These are phyloP conservation scores for Sarcophaga bullata DNA, from an alignment of 1,140 invertebrate species.

Conservation along the genomic window DNA sequence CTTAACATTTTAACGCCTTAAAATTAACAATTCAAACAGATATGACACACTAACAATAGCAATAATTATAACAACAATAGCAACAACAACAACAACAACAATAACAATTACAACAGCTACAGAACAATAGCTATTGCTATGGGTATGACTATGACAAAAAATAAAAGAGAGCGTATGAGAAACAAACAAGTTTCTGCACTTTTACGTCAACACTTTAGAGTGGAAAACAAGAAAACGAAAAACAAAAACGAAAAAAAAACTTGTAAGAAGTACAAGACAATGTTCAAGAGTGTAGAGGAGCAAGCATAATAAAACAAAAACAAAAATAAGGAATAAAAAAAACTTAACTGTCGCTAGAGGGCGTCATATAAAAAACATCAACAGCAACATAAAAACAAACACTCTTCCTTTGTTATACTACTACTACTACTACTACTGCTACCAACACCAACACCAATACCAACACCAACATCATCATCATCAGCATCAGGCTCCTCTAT, in stretches of 20 bases:
- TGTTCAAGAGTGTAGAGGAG: too few species aligned
- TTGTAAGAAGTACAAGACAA: background rate
- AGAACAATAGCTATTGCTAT: too few species aligned
- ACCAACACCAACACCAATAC: background rate
- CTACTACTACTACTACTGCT: background rate
- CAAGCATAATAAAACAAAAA: too few species aligned
- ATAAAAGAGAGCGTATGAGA: background rate
- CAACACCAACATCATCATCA: background rate
- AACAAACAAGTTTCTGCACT: conserved; percentile 35
- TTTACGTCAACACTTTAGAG: conserved; percentile 36
- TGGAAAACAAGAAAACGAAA: background rate
- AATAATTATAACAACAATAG: background rate
- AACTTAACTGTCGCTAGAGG: conserved; percentile 36
- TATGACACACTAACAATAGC: background rate
- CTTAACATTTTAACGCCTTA: conserved; percentile 38
- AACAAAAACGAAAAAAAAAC: background rate
- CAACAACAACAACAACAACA: conserved; percentile 21
- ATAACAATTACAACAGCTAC: background rate
- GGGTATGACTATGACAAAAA: conserved; percentile 16
- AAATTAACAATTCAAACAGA: conserved; percentile 40
- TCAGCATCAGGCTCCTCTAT: background rate
- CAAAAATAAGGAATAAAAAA: background rate
- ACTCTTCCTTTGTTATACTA: background rate
- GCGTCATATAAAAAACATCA: background rate
- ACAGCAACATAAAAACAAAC: background rate